Conservation (phyloP, 2,797 vertebrate species). For the Vultur gryphus region DNA sequence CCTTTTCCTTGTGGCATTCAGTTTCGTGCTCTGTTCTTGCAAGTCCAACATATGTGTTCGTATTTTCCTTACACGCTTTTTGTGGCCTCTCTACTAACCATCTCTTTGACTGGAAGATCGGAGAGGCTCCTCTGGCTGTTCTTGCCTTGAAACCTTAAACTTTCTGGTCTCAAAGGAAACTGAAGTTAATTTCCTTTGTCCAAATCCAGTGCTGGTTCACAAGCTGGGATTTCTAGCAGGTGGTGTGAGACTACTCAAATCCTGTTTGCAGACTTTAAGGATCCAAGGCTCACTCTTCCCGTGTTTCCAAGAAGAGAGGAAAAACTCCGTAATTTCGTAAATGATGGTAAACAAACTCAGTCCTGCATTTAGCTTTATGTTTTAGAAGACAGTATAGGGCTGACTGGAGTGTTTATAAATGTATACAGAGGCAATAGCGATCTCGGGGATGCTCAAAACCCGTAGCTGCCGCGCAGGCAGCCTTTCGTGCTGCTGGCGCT, state of each 20-base stretch:
- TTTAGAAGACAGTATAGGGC: background rate
- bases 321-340: background rate
- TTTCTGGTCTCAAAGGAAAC: no score
- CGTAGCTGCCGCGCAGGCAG: fast-evolving
- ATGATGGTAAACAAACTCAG: background rate
- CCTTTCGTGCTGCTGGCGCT: background rate
- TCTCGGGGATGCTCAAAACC: background rate
- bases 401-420: fast-evolving
- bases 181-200: background rate
- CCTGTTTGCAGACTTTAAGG: background rate
- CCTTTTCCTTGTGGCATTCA: background rate
- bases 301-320: background rate
- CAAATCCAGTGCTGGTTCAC: background rate
- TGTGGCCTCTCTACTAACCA: background rate
- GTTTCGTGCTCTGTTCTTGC: background rate
- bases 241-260: fast-evolving
- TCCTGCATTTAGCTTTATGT: background rate
- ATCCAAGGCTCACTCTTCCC: background rate
- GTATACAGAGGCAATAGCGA: fast-evolving
- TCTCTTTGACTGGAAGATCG: background rate
- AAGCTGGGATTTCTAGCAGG: background rate
- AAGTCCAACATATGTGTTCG: fast-evolving
- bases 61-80: background rate
- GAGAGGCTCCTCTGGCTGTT: background rate
- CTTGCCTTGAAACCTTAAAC: background rate